A percentile compares a stretch with the other conserved stretches of the same genome.
phyloP scores from a whole-genome alignment of 37 sponge, comb jelly and placozoan species.

The Aplysina aerophoba region DNA sequence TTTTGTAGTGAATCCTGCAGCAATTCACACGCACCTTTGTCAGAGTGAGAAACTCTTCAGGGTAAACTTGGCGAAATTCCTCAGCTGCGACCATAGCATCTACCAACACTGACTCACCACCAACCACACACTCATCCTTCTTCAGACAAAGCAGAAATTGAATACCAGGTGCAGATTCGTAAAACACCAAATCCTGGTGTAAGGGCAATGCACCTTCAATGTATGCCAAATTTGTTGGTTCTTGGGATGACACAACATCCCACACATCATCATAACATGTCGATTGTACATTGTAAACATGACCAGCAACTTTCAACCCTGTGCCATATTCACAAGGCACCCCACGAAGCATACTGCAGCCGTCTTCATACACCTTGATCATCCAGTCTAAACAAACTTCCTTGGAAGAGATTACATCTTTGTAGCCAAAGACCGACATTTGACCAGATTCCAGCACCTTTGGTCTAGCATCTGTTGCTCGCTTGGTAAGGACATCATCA shows the following conservation, averaged over 20 bases:
- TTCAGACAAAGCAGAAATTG: conserved; percentile 64
- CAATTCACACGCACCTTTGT: conserved; percentile 62
- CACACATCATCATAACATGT: conserved; percentile 9
- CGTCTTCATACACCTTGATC: neutral
- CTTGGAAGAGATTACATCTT: neutral
- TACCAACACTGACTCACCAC: conserved; percentile 62
- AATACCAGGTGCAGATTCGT: conserved; percentile 80
- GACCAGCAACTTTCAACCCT: conserved; percentile 4
- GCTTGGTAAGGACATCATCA: neutral
- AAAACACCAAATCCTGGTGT: conserved; percentile 71
- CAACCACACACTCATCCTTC: conserved; percentile 59
- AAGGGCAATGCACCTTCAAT: conserved; percentile 18
- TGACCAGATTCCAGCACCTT: neutral
- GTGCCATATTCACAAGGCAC: neutral
- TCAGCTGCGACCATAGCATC: conserved; percentile 61
- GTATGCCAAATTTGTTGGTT: conserved; percentile 64
- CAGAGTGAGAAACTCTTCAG: conserved; percentile 54
- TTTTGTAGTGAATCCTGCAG: conserved; percentile 60
- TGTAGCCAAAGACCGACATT: neutral
- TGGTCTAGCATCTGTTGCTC: neutral
- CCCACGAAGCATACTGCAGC: neutral
- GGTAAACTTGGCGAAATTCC: conserved; percentile 51
- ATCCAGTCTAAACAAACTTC: neutral
- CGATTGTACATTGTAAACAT: neutral
- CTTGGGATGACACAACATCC: conserved; percentile 33